phyloP scores from a whole-genome alignment of 1,140 invertebrate species.

The Vanessa tameamea region DNA sequence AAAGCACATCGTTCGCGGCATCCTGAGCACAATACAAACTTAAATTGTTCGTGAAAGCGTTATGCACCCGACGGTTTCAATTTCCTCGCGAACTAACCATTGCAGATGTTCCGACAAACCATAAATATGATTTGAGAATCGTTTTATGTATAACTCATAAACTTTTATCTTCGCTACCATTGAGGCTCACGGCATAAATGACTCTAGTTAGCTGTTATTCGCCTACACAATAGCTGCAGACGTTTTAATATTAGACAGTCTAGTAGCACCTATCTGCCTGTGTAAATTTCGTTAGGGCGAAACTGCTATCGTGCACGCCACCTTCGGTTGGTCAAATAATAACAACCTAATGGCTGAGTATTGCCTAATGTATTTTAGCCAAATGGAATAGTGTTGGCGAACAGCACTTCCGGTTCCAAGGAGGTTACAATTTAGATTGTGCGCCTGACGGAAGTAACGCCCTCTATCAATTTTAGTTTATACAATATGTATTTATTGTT shows the following conservation, averaged over 20 bases:
- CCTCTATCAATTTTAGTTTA: constrained; percentile 68
- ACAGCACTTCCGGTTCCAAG: constrained; percentile 55
- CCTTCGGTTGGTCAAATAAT: constrained; percentile 73
- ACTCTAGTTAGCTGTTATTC: constrained; percentile 62
- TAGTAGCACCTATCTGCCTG: constrained; percentile 55
- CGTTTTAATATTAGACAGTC: constrained; percentile 71
- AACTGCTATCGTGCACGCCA: constrained; percentile 69
- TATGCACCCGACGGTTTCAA: constrained; percentile 77
- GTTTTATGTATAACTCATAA: constrained; percentile 79
- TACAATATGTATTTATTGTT: constrained; percentile 57
- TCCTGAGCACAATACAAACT: constrained; percentile 73
- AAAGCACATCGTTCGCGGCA: constrained; percentile 65
- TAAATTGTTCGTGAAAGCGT: constrained; percentile 77
- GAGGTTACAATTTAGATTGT: constrained; percentile 69
- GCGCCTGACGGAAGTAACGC: constrained; percentile 50
- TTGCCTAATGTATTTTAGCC: constrained; percentile 77
- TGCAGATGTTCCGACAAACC: constrained; percentile 72
- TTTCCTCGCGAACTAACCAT: constrained; percentile 74
- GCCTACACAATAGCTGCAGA: constrained; percentile 67
- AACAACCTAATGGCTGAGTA: constrained; percentile 70
- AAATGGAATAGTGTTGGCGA: constrained; percentile 66
- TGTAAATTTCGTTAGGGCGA: constrained; percentile 69
- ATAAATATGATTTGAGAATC: constrained; percentile 80
- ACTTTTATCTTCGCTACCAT: constrained; percentile 73
- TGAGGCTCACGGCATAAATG: constrained; percentile 59